Base-by-base conservation (phyloP, 2,113 vertebrate species). In the Scortum barcoo region DNA sequence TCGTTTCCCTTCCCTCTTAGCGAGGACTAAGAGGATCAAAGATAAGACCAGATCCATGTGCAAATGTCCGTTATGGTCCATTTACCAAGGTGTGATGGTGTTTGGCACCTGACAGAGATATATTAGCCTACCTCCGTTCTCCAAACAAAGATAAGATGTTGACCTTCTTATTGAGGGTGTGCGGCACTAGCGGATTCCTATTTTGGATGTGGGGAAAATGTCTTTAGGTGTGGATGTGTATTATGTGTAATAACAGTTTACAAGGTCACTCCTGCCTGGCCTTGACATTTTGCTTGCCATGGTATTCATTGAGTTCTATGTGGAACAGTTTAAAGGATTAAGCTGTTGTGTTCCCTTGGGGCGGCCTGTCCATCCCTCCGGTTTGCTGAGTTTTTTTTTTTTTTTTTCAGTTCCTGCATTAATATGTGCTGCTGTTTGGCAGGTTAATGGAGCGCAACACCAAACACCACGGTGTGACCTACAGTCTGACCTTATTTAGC, bases 11-110 rank as follows among this genome's bases (percentile, higher is more conserved):
- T 89, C 85, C 85, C 83, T 88, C 91, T 90, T 92, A 96, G 93
- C 95, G 91, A 89, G 71, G 68, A 79, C 90, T 94, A 96, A 97
- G 96, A 96, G 97, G 96, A 96, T 97, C 96, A 96, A 94, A 96
- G 96, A 96, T 93, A 95, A 91, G 89, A 82, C 42, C 69, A 88
- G 88, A 92, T 94, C 88, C 87, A 78, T 93, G 92, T 95, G 95
- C 91, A 96, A 95, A 95, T 94, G 92, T 91, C 90, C 72, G 82
- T 80, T 87, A 83, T 83, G 81, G 88, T 90, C 91, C 88, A 91
- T 95, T 94, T 93, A 92, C 86, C 51, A 74, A 86, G 83, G 86
- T 83, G 95, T 93, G 89, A 91, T 90, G 85, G 81, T 91, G 90
- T 89, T 83, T 92, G 92, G 80, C 89, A 91, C 72, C 86, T 94